Percentiles rank a stretch among this genome's conserved stretches.
Conservation (phyloP, 92 coral and sea anemone species). For the Epizoanthus fatuus region DNA sequence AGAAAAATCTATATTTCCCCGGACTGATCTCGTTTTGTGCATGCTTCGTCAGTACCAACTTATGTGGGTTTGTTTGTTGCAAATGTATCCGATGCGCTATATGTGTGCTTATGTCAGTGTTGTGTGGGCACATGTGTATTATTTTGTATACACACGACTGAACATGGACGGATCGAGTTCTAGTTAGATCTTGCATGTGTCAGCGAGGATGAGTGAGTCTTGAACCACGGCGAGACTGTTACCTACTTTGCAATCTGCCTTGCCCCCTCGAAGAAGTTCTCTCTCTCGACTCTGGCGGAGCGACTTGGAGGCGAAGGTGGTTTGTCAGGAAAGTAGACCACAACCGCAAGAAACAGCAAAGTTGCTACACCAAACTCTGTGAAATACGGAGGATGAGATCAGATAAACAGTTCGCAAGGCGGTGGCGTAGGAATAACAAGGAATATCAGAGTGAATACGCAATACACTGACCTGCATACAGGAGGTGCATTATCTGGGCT, state of each 20-base stretch:
- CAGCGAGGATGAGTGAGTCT: neutral
- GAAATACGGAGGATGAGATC: neutral
- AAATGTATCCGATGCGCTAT: no score
- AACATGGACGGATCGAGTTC: no score
- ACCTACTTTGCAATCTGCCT: slow-evolving; percentile 83
- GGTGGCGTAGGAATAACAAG: neutral
- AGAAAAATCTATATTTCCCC: no score
- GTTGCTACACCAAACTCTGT: slow-evolving; percentile 92
- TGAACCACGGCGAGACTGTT: neutral
- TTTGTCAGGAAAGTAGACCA: slow-evolving; percentile 90
- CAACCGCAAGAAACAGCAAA: slow-evolving; percentile 80
- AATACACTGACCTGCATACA: slow-evolving; percentile 83
- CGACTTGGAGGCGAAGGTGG: slow-evolving; percentile 96
- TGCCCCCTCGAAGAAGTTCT: slow-evolving; percentile 89
- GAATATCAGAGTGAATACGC: neutral
- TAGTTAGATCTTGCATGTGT: neutral
- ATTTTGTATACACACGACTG: no score
- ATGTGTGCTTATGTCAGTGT: no score
- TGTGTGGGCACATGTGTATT: no score
- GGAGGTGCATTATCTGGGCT: slow-evolving; percentile 86
- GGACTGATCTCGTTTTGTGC: no score
- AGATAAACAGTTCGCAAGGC: neutral
- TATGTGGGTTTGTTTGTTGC: no score
- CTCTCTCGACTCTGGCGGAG: slow-evolving; percentile 88
- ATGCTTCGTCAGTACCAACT: no score